Conservation (phyloP, 2,888 invertebrate genomes). For the Teleogryllus oceanicus region DNA sequence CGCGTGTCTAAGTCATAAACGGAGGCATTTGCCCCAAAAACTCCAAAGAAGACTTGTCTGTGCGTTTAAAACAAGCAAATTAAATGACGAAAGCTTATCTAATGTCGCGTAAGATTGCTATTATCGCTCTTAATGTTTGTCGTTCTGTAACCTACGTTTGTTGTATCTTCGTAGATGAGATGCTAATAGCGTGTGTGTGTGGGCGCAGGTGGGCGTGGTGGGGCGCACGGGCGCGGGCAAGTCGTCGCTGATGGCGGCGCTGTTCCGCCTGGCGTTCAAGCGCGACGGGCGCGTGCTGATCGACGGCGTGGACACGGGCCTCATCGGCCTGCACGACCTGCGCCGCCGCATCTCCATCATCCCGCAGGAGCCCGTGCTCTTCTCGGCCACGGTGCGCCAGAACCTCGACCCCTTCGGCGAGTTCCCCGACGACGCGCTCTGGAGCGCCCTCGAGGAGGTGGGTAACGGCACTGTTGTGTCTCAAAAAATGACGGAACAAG, state of each 20-base stretch:
- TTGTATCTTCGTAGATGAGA: too few relatives aligned
- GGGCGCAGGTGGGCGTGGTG: conserved; percentile 33
- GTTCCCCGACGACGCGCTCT: conserved; percentile 67
- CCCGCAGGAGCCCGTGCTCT: conserved; percentile 74
- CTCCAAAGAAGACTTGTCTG: too few relatives aligned
- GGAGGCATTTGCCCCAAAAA: too few relatives aligned
- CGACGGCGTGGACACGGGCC: conserved; percentile 45
- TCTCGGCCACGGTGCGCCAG: conserved; percentile 76
- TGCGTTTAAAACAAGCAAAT: too few relatives aligned
- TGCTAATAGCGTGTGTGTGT: neutral
- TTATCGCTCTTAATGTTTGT: too few relatives aligned
- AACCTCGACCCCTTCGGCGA: conserved; percentile 82
- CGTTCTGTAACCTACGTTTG: too few relatives aligned
- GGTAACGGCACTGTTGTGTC: neutral
- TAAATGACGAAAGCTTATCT: too few relatives aligned
- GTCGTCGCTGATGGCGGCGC: conserved; percentile 35
- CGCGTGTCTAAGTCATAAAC: too few relatives aligned
- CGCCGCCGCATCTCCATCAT: conserved; percentile 68
- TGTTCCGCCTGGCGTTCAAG: conserved; percentile 33
- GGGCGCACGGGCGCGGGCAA: conserved; percentile 36
- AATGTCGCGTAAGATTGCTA: too few relatives aligned
- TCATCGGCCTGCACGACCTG: conserved; percentile 52
- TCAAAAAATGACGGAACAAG: neutral
- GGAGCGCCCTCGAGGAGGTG: conserved; percentile 70
- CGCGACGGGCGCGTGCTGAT: conserved; percentile 49